These are phyloP conservation scores for Aphelocoma coerulescens DNA, from an alignment of 2,113 vertebrate species.

Conservation along the genomic window DNA sequence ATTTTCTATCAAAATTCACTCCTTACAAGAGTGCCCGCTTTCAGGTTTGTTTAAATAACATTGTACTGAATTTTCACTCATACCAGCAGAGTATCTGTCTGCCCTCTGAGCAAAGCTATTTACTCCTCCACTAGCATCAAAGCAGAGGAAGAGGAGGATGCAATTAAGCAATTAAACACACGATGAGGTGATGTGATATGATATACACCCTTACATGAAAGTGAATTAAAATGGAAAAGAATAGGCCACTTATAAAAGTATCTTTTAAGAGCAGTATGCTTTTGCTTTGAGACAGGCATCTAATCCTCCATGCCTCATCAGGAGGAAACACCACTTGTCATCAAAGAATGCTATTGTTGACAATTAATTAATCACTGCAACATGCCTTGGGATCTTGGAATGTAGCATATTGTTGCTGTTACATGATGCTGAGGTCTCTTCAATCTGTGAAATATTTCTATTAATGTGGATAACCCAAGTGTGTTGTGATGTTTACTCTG, in stretches of 20 bases:
- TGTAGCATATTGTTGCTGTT: not conserved
- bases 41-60: not conserved
- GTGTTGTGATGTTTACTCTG: not conserved
- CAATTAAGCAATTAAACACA: not conserved
- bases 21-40: not conserved
- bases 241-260: not conserved
- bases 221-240: not conserved
- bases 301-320: conserved; percentile 24
- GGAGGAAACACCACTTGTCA: conserved; percentile 23
- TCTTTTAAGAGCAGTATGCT: not conserved
- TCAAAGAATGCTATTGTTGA: conserved; percentile 47
- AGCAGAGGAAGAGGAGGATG: not conserved
- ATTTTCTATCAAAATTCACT: not conserved
- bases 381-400: conserved; percentile 12
- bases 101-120: not conserved
- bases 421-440: not conserved
- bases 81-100: not conserved
- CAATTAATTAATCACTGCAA: conserved; percentile 40
- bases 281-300: conserved; percentile 23
- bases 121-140: not conserved
- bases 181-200: not conserved
- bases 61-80: not conserved
- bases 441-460: not conserved
- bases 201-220: not conserved
- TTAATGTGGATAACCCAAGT: not conserved